phyloP scores from a whole-genome alignment of 1,140 invertebrate genomes.

The Schlechtendalia chinensis region DNA sequence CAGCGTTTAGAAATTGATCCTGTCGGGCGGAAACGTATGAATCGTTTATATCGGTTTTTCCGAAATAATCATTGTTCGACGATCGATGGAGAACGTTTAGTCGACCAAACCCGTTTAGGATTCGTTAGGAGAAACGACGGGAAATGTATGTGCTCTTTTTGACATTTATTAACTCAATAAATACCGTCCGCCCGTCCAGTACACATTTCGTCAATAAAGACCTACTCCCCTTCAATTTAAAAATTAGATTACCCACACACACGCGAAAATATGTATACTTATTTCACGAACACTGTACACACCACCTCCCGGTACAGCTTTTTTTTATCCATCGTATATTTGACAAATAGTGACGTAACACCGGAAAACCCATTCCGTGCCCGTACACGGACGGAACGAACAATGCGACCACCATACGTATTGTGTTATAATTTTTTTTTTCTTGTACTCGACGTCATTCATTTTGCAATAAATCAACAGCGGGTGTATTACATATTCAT shows the following conservation, averaged over 20 bases:
- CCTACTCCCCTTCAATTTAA: not conserved
- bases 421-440: too few species aligned
- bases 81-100: constrained; percentile 8
- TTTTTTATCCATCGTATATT: too few species aligned
- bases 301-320: not conserved
- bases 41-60: not conserved
- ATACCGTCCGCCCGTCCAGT: not conserved
- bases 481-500: too few species aligned
- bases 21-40: not conserved
- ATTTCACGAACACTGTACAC: not conserved
- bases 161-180: constrained; percentile 28
- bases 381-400: too few species aligned
- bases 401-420: too few species aligned
- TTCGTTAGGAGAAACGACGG: not conserved
- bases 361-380: too few species aligned
- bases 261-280: not conserved
- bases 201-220: constrained; percentile 16
- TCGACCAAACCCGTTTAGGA: not conserved
- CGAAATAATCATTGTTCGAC: not conserved
- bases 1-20: not conserved
- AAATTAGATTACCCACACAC: not conserved
- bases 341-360: not conserved
- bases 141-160: not conserved
- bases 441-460: too few species aligned
- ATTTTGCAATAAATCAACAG: too few species aligned